Conservation (phyloP, 2,113 vertebrate genomes). For the Cercopithecus mona region DNA sequence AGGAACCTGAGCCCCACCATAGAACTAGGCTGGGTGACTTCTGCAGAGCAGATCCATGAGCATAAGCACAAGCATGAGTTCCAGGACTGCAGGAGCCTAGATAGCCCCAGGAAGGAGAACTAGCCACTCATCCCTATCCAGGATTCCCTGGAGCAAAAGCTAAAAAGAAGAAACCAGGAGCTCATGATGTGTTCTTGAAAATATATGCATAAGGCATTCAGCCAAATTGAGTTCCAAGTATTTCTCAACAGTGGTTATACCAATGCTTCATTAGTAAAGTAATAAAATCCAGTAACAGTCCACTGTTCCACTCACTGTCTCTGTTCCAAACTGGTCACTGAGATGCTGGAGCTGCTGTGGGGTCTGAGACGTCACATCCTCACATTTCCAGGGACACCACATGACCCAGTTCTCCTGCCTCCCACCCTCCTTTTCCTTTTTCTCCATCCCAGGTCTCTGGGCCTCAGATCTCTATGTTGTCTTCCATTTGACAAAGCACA, state of each 20-base stretch:
- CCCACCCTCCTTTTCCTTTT: not conserved
- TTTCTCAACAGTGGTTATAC: not conserved
- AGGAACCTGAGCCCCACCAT: not conserved
- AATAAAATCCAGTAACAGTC: not conserved
- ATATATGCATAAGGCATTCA: not conserved
- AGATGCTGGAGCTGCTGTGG: not conserved
- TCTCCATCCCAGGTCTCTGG: not conserved
- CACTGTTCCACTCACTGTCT: not conserved
- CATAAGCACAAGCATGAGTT: not conserved
- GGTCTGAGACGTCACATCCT: not conserved
- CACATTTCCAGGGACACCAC: not conserved
- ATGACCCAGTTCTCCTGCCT: not conserved
- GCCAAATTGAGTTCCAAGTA: not conserved
- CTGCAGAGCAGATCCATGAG: not conserved
- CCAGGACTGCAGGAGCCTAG: not conserved
- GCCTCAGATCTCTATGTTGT: not conserved
- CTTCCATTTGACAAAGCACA: not conserved
- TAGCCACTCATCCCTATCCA: not conserved
- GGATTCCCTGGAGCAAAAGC: not conserved
- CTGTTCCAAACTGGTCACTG: not conserved
- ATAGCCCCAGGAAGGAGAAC: not conserved
- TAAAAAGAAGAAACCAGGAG: not conserved
- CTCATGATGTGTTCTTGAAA: not conserved
- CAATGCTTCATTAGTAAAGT: not conserved
- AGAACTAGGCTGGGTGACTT: not conserved